Percentiles rank a stretch among this genome's conserved stretches.
Evolutionary conservation across 2,113 vertebrate species (phyloP).

Genomic region (Mionectes macconnelli): DNA sequence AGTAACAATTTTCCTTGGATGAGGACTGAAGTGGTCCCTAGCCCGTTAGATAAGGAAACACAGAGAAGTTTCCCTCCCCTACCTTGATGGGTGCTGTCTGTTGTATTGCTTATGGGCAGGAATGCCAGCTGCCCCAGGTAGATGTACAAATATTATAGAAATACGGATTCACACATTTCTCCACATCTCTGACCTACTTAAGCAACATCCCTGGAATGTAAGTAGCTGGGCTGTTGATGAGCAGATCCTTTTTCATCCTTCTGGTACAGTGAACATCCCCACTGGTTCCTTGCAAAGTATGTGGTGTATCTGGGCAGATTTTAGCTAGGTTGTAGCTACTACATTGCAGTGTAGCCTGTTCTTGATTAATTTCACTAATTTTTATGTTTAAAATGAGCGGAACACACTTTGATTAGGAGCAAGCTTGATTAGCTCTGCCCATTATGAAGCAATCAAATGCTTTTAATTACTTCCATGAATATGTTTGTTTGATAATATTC

Average conservation of each 20-base stretch:
- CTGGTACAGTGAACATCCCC: background rate
- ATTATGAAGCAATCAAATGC: constrained; percentile 53
- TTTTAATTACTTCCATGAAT: constrained; percentile 58
- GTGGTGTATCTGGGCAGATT: background rate
- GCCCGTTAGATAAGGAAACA: background rate
- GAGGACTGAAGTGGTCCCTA: background rate
- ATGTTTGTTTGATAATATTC: constrained; percentile 54
- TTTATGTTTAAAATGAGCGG: constrained; percentile 36
- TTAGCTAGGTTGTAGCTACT: background rate
- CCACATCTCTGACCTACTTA: background rate
- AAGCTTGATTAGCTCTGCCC: constrained; percentile 32
- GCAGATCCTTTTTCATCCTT: background rate
- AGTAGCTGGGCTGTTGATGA: background rate
- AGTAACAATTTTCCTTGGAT: background rate
- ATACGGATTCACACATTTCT: background rate
- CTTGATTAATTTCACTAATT: background rate
- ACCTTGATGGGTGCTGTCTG: background rate
- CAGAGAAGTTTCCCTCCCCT: background rate
- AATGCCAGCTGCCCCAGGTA: background rate
- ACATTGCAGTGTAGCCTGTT: background rate
- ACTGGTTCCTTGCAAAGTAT: background rate
- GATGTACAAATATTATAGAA: background rate
- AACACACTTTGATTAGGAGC: constrained; percentile 48
- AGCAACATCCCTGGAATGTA: background rate
- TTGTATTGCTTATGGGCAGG: background rate